Conservation (phyloP, 2,113 vertebrate species). For the Tangachromis dhanisi region DNA sequence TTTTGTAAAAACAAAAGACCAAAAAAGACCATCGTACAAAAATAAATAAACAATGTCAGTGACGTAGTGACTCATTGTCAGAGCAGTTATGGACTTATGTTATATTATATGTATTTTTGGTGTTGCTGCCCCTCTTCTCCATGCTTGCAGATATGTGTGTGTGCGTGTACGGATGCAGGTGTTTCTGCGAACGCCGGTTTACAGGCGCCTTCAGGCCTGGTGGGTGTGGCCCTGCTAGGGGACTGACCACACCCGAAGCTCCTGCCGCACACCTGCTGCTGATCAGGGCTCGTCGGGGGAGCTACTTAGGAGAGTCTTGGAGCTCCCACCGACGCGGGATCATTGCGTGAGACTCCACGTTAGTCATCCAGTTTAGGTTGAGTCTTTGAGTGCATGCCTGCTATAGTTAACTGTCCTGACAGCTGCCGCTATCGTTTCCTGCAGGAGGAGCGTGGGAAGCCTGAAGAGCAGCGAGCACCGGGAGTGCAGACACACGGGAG, state of each 20-base stretch:
- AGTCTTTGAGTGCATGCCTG: not conserved
- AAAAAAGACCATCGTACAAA: not conserved
- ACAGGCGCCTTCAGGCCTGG: not conserved
- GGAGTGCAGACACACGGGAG: not conserved
- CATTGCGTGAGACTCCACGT: rapidly evolving
- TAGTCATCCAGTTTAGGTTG: not conserved
- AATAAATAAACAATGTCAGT: not conserved
- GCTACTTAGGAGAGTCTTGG: not conserved
- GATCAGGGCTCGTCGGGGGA: not conserved
- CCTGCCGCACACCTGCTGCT: not conserved
- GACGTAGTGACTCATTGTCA: not conserved
- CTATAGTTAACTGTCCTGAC: not conserved
- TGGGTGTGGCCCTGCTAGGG: not conserved
- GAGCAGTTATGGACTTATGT: not conserved
- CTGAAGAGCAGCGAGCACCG: not conserved
- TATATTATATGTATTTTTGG: not conserved
- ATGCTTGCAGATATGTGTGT: not conserved
- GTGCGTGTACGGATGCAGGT: not conserved
- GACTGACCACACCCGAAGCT: not conserved
- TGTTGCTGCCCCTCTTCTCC: not conserved
- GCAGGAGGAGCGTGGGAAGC: not conserved
- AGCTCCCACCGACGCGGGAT: rapidly evolving
- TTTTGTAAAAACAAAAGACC: not conserved
- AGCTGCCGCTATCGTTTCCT: not conserved
- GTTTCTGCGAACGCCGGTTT: not conserved